These are phyloP conservation scores for Hassar affinis DNA, from an alignment of 2,113 vertebrate species.

Conservation along the genomic window DNA sequence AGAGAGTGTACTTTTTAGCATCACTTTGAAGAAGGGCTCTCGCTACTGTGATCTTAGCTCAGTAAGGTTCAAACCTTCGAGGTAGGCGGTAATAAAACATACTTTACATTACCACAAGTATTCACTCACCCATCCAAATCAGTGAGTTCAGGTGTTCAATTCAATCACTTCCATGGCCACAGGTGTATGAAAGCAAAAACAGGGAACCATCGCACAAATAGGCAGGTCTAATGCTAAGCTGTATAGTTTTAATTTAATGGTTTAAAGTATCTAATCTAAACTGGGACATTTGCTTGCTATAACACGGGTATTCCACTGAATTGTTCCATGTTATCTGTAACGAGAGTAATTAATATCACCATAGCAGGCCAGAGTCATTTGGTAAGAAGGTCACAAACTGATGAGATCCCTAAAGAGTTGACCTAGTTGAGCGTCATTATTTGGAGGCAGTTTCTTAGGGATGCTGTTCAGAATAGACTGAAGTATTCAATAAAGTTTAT, in stretches of 20 bases:
- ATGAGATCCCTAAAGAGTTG: constrained; percentile 25
- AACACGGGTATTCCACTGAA: background rate
- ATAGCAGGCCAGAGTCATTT: constrained; percentile 25
- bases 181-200: no score
- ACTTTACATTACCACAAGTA: no score
- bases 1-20: background rate
- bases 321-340: background rate
- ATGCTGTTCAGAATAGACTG: background rate
- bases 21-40: background rate
- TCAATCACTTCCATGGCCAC: no score
- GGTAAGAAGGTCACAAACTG: constrained; percentile 29
- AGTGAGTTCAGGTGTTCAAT: no score
- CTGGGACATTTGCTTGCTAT: constrained; percentile 2
- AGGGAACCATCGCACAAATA: background rate
- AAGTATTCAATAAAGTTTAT: constrained; percentile 14
- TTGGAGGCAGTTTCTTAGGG: constrained; percentile 33
- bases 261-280: background rate
- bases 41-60: background rate
- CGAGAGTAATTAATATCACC: constrained; percentile 31
- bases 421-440: constrained; percentile 28
- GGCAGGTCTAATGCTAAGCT: background rate
- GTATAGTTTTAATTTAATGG: background rate
- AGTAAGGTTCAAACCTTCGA: background rate
- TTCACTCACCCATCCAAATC: no score
- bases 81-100: background rate